Percentiles rank a stretch among this genome's conserved stretches.
Conservation (phyloP, 2,888 invertebrate genomes). For the Rhagium mordax region DNA sequence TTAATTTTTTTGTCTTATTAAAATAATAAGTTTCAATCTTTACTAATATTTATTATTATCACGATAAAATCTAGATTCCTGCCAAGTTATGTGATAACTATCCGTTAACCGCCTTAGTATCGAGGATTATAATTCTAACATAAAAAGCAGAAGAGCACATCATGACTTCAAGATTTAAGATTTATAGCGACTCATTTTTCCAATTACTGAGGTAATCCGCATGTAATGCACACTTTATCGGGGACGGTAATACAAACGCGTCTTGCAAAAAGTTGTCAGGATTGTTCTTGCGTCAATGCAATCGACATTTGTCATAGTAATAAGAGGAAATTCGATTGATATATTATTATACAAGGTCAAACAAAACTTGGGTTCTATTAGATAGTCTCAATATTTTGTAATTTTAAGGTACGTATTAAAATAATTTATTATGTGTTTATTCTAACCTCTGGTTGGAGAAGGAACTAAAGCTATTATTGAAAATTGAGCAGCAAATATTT, state of each 20-base stretch:
- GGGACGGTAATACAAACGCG: constrained; percentile 26
- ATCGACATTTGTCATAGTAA: constrained; percentile 31
- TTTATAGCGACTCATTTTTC: constrained; percentile 40
- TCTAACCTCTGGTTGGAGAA: no score
- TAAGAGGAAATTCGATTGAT: constrained; percentile 7
- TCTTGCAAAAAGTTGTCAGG: constrained; percentile 36
- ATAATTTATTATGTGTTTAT: no score
- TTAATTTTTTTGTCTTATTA: neutral
- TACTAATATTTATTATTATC: constrained; percentile 19
- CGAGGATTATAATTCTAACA: constrained; percentile 28
- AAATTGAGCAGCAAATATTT: no score
- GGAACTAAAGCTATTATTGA: no score
- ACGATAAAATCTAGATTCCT: constrained; percentile 18
- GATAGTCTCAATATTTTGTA: no score
- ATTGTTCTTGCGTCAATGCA: constrained; percentile 31
- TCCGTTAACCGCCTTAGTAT: constrained; percentile 15
- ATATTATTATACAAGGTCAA: neutral
- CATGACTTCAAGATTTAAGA: constrained; percentile 33
- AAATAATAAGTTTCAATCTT: constrained; percentile 8
- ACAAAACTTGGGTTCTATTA: neutral
- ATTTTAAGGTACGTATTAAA: no score
- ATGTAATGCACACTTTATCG: constrained; percentile 33
- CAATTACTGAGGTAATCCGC: constrained; percentile 40
- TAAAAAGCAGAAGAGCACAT: constrained; percentile 37
- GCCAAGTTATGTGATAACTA: constrained; percentile 17